A percentile compares a stretch with the other conserved stretches of the same genome.
phyloP scores from a whole-genome alignment of 2,888 invertebrate species.

The Apotomis capreana region DNA sequence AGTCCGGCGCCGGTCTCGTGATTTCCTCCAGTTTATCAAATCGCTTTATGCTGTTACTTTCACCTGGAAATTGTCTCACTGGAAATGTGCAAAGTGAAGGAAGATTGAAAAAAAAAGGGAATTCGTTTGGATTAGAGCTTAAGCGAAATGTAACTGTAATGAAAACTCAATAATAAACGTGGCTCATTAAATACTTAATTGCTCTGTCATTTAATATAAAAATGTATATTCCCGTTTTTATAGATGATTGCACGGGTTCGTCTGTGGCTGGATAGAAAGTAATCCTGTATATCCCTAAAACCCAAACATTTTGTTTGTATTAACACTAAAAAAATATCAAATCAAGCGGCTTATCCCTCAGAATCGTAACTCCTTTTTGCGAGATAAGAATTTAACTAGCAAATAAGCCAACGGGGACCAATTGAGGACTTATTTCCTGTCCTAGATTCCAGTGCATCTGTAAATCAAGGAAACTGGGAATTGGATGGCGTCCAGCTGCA shows the following conservation, averaged over 20 bases:
- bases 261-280: too few species aligned
- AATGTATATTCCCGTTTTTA: too few species aligned
- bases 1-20: constrained; percentile 10
- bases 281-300: too few species aligned
- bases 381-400: not conserved
- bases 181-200: not conserved
- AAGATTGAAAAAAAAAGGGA: not conserved
- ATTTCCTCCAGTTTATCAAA: constrained; percentile 21
- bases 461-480: constrained; percentile 29
- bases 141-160: not conserved
- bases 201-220: too few species aligned
- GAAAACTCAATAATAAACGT: not conserved
- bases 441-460: constrained; percentile 25
- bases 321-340: too few species aligned
- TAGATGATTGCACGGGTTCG: too few species aligned
- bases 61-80: constrained; percentile 6
- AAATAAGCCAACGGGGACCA: not conserved
- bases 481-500: constrained; percentile 32
- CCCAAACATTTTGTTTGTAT: too few species aligned
- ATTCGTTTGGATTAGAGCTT: not conserved
- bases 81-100: not conserved
- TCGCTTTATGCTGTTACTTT: constrained; percentile 6
- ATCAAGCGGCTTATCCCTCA: not conserved
- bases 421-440: constrained; percentile 33
- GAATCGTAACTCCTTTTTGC: not conserved